phyloP scores from a whole-genome alignment of 2,113 vertebrate genomes.

The Amblyornis subalaris region DNA sequence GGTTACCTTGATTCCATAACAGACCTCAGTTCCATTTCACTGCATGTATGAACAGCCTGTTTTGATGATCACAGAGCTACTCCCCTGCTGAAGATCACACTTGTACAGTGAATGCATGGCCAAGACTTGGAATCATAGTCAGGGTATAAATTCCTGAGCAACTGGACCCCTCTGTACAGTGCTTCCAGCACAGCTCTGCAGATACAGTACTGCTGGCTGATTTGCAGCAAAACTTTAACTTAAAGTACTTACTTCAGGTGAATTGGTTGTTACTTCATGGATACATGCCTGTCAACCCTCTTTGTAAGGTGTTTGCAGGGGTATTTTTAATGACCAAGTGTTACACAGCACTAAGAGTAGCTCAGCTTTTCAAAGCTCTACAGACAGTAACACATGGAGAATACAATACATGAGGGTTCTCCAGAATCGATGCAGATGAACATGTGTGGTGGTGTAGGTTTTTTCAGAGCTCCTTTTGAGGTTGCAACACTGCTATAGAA shows the following conservation, averaged over 20 bases:
- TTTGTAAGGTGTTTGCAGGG: background rate
- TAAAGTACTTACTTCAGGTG: background rate
- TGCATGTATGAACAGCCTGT: background rate
- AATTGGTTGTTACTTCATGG: background rate
- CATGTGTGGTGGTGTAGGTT: rapidly evolving
- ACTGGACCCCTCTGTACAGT: rapidly evolving
- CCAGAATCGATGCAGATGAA: background rate
- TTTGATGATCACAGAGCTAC: background rate
- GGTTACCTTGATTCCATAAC: background rate
- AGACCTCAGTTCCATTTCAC: background rate
- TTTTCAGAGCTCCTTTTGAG: background rate
- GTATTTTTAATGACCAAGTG: background rate
- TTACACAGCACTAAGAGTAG: background rate
- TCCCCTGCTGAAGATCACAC: background rate
- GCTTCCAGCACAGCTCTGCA: background rate
- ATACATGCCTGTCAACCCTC: no score
- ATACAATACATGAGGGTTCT: background rate
- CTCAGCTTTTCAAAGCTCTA: background rate
- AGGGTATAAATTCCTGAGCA: background rate
- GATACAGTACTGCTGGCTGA: background rate
- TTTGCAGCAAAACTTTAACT: background rate
- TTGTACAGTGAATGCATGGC: rapidly evolving
- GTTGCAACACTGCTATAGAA: background rate
- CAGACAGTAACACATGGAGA: rapidly evolving
- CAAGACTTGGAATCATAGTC: background rate